Evolutionary conservation across 2,797 vertebrate species (phyloP), one percentile per base, ranked within the genome.

Genomic region (Lepus oiostolus): DNA sequence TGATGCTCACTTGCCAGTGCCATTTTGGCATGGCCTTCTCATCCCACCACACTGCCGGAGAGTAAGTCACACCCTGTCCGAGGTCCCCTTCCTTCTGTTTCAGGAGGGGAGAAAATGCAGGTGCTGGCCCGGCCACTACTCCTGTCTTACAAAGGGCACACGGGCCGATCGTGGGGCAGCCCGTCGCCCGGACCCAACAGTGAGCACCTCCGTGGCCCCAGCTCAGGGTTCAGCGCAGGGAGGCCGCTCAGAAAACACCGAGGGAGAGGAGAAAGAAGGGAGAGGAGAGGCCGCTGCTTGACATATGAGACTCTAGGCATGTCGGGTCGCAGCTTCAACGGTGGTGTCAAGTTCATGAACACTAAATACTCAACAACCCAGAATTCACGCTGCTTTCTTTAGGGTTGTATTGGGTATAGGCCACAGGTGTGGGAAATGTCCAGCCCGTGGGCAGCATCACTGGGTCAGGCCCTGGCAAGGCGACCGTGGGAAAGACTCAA

Each of bases 201-300:
- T 4, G 3, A 2, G 16, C 58, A 16, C 58, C n/a, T 0, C 2
- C 2, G 17, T 5, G 4, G 9, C 60, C 22, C 58, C n/a, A 70
- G 63, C 26, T 10, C 0, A 3, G 38, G 3, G 1, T 9, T 19
- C 7, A 22, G 32, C 60, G 26, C 22, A 24, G 28, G 32, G 35
- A 76, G 32, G 30, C 32, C 4, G 11, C 26, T 7, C 12, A 17
- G 68, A 63, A 62, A 77, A 9, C 10, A 10, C 0, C 0, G 16
- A 60, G 63, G 62, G 67, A 52, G 62, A 76, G 60, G 47, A 7
- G 32, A 16, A 22, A 30, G 12, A 38, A 21, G 38, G 28, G 14
- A 60, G 26, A 22, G 68, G 30, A 32, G 26, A 47, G 35, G 1
- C 16, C 0, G 0, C 28, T 0, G 4, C 38, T 16, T 26, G 38